These are phyloP conservation scores for Gymnarchus niloticus DNA, from an alignment of 2,113 vertebrate genomes.

Conservation along the genomic window DNA sequence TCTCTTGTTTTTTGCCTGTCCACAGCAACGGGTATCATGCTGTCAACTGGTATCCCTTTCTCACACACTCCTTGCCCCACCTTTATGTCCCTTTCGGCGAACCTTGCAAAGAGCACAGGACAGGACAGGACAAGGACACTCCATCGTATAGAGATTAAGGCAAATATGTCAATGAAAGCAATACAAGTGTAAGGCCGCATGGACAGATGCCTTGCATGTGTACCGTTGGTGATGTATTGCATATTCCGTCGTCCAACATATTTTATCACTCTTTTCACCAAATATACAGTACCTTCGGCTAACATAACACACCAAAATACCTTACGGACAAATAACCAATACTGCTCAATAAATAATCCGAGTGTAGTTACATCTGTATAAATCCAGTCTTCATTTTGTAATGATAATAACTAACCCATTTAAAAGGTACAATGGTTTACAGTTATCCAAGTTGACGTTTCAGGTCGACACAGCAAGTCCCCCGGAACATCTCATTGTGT, in stretches of 20 bases:
- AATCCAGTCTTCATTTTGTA: conserved; percentile 20
- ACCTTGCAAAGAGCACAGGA: not conserved
- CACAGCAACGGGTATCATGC: not conserved
- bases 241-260: conserved; percentile 18
- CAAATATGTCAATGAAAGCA: conserved; percentile 71
- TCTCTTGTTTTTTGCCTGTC: not conserved
- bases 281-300: not conserved
- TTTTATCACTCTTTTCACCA: not conserved
- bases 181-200: conserved; percentile 70
- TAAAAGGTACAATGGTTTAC: conserved; percentile 70
- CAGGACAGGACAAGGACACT: conserved; percentile 16
- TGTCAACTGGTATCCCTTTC: not conserved
- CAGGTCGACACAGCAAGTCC: not conserved
- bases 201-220: conserved; percentile 42
- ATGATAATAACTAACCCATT: conserved; percentile 59
- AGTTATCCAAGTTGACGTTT: conserved; percentile 39
- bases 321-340: conserved; percentile 8
- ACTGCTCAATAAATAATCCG: not conserved
- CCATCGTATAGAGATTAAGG: conserved; percentile 62
- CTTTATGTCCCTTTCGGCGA: not conserved
- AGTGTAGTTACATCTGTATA: conserved; percentile 8
- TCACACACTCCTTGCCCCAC: not conserved
- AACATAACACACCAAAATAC: not conserved
- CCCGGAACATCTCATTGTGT: not conserved
- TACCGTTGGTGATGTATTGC: conserved; percentile 25